Evolutionary conservation across 2,888 invertebrate genomes (phyloP).

Genomic region (Pseudococcus viburni): DNA sequence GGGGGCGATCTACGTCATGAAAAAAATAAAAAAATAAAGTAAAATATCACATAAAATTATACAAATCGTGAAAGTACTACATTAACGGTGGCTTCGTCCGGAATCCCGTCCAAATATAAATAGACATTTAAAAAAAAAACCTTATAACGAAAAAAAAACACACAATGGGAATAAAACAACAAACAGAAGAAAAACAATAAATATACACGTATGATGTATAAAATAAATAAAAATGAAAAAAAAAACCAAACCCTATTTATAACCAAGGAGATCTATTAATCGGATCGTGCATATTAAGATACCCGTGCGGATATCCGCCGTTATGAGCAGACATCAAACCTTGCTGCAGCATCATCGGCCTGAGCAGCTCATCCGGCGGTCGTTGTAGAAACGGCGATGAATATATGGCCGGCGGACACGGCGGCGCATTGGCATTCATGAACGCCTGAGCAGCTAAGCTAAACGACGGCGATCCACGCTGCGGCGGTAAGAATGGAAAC

Average conservation of each 20-base stretch:
- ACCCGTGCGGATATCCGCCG: constrained; percentile 75
- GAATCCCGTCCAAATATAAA: not conserved
- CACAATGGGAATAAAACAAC: not conserved
- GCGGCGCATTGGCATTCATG: constrained; percentile 72
- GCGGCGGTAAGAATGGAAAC: constrained; percentile 61
- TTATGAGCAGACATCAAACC: constrained; percentile 71
- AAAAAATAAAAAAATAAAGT: not conserved
- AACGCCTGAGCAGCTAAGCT: constrained; percentile 72
- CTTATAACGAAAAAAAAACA: not conserved
- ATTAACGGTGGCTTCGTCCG: constrained; percentile 32
- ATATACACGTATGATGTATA: too few relatives aligned
- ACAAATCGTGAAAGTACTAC: constrained; percentile 15
- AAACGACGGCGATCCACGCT: constrained; percentile 73
- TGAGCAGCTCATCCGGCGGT: constrained; percentile 76
- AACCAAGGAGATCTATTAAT: constrained; percentile 81
- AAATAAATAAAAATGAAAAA: constrained; percentile 10
- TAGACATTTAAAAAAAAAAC: not conserved
- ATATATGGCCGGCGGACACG: constrained; percentile 68
- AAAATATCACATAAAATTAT: constrained; percentile 36
- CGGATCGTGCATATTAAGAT: constrained; percentile 76
- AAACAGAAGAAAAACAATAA: constrained; percentile 1
- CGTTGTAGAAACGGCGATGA: constrained; percentile 82
- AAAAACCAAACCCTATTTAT: constrained; percentile 70
- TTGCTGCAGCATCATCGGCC: constrained; percentile 73
- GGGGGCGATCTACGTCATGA: not conserved